These are phyloP conservation scores for Montipora capricornis DNA, from an alignment of 64 coral and sea anemone species.

Conservation along the genomic window DNA sequence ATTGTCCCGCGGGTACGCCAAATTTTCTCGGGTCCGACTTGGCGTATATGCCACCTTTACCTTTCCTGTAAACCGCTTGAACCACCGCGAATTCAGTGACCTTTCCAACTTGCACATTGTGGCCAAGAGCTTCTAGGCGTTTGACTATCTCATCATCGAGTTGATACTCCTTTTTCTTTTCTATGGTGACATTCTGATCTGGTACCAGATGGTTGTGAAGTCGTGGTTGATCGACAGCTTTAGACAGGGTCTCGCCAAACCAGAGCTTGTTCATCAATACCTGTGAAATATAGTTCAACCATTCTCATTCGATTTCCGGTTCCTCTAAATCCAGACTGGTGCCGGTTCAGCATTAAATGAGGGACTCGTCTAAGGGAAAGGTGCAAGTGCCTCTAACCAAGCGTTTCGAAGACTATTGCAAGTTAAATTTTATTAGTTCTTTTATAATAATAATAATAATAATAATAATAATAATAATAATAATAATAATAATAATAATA, in stretches of 20 bases:
- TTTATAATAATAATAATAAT: no score
- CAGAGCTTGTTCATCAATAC: slow-evolving; percentile 88
- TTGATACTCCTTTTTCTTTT: slow-evolving; percentile 15
- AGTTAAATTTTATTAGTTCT: no score
- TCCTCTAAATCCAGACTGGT: no score
- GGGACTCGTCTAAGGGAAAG: no score
- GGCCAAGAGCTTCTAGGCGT: slow-evolving; percentile 43
- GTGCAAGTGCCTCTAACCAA: no score
- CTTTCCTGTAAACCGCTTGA: slow-evolving; percentile 77
- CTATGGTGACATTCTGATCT: slow-evolving; percentile 44
- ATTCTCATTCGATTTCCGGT: no score
- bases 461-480: no score
- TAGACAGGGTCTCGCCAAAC: slow-evolving; percentile 62
- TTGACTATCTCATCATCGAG: slow-evolving; percentile 10
- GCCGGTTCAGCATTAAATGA: no score
- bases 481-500: no score
- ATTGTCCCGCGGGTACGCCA: slow-evolving; percentile 69
- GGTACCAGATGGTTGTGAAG: slow-evolving; percentile 83
- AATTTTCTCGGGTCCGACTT: slow-evolving; percentile 93
- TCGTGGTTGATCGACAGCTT: slow-evolving; percentile 73
- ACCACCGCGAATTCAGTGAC: slow-evolving; percentile 68
- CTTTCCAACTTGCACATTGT: slow-evolving; percentile 6
- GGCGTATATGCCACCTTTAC: slow-evolving; percentile 57
- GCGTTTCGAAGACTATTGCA: no score
- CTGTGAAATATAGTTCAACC: slow-evolving; percentile 1